These are phyloP conservation scores for Tiliacea citrago DNA, from an alignment of 2,888 invertebrate species.

Conservation along the genomic window DNA sequence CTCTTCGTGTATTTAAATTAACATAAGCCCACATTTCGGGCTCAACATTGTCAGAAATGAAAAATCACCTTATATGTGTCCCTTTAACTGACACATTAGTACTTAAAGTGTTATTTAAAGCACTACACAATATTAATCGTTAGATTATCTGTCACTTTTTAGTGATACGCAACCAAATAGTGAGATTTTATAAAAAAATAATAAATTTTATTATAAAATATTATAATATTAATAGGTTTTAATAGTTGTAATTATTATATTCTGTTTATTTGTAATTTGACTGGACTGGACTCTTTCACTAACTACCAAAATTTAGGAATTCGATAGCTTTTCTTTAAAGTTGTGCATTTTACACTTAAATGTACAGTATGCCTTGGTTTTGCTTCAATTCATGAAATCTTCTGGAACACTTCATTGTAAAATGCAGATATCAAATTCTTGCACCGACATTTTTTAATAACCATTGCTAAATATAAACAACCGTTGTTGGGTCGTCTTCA, in stretches of 20 bases:
- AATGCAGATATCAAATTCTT: not conserved
- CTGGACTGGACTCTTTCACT: constrained; percentile 44
- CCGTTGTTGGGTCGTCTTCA: too few relatives aligned
- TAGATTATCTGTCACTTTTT: constrained; percentile 62
- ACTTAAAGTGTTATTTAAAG: constrained; percentile 49
- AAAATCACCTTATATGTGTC: constrained; percentile 42
- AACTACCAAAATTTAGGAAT: not conserved
- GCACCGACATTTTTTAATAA: not conserved
- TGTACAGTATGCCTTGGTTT: not conserved
- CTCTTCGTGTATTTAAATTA: not conserved
- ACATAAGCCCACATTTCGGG: constrained; percentile 8
- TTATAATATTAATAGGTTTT: constrained; percentile 63
- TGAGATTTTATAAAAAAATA: constrained; percentile 81
- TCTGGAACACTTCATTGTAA: not conserved
- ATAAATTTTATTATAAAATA: constrained; percentile 63
- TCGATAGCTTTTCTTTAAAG: not conserved
- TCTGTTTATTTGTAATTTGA: constrained; percentile 55
- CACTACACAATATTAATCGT: constrained; percentile 48
- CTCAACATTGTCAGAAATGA: constrained; percentile 1
- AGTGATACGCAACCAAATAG: constrained; percentile 77
- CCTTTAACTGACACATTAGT: constrained; percentile 43
- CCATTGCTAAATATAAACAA: not conserved
- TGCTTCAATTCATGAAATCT: not conserved
- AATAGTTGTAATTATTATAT: constrained; percentile 61
- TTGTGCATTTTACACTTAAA: too few relatives aligned